Base-by-base conservation (phyloP, 2,888 invertebrate genomes). In the Corbicula japonica region DNA sequence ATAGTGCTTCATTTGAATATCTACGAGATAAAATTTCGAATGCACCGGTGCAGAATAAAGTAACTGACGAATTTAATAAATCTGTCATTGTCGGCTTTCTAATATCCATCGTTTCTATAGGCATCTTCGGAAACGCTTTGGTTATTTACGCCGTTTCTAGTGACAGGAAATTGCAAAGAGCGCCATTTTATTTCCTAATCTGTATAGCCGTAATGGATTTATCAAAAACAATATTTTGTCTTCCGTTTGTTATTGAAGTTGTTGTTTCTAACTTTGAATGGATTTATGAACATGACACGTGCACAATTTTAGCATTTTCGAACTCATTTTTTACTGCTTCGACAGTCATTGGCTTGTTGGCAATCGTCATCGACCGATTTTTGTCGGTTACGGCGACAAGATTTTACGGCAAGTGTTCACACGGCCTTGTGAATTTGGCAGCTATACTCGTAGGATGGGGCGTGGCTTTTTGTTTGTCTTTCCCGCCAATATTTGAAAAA, bases 151-250 rank as follows among this genome's bases (percentile, higher is more conserved):
- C 86, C 44, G 85, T 90, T 23, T 78, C 86, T 21, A 83, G 84
- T 46, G 88, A 90, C 76, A 72, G 79, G 52, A 72, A 76, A 44
- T 80, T 91, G 15, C 92, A 92, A 66, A 76, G 89, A 15, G 87
- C 91, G 10, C 91, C 92, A 46, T 91, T 91, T 80, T 92, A 91
- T 77, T 92, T 90, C 75, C 80, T 91, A 46, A 78, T 91, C 58
- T 91, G 90, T 70, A 79, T 91, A 44, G 86, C 87, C 26, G 85
- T 91, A 52, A 90, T 90, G 4, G 92, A 91, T 74, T 72, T 91
- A 52, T 89, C 89, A 15, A 85, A 91, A 26, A 86, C 90, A 4
- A 72, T 91, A 6, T 87, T 92, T 70, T 92, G 92, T 74, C 77
- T 91, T 41, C 91, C 92, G 4, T 89, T 92, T 61, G 87, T 91